Percentiles rank a stretch among this genome's conserved stretches.
phyloP scores from a whole-genome alignment of 1,140 invertebrate species.

The Micrasema minimum region DNA sequence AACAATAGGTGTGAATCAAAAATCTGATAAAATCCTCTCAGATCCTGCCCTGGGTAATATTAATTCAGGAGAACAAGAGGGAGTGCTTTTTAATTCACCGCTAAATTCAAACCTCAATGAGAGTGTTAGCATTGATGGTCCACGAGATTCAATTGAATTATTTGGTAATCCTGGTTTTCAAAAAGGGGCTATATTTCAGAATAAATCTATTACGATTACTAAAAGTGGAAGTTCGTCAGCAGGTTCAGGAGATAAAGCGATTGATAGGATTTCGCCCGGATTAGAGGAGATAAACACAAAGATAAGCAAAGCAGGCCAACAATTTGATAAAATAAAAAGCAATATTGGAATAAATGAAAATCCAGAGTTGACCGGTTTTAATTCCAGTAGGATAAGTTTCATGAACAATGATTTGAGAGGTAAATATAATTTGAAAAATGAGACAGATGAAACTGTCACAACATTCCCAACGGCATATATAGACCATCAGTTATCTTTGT shows the following conservation, averaged over 20 bases:
- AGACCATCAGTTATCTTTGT: constrained; percentile 29
- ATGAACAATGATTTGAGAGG: constrained; percentile 26
- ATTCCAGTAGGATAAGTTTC: constrained; percentile 25
- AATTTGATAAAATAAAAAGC: constrained; percentile 22
- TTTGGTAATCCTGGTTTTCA: constrained; percentile 1
- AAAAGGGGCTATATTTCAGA: neutral
- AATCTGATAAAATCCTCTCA: constrained; percentile 29
- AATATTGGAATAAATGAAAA: neutral
- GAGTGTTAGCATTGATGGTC: constrained; percentile 34
- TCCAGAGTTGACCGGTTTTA: neutral
- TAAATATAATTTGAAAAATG: constrained; percentile 1
- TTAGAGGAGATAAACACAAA: constrained; percentile 16
- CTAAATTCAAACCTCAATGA: constrained; percentile 43
- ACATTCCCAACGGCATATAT: constrained; percentile 24
- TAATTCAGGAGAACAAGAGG: constrained; percentile 36
- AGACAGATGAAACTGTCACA: constrained; percentile 3
- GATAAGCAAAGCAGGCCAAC: neutral
- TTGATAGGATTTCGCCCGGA: neutral
- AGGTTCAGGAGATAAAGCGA: neutral
- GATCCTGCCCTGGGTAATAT: constrained; percentile 33
- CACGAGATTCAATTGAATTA: constrained; percentile 8
- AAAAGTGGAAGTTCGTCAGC: constrained; percentile 7
- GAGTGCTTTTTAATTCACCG: constrained; percentile 47
- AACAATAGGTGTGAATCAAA: constrained; percentile 23
- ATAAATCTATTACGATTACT: neutral